Percentiles rank a stretch among this genome's conserved stretches.
Evolutionary conservation across 2,888 invertebrate genomes (phyloP).

Genomic region (Cabera pusaria): DNA sequence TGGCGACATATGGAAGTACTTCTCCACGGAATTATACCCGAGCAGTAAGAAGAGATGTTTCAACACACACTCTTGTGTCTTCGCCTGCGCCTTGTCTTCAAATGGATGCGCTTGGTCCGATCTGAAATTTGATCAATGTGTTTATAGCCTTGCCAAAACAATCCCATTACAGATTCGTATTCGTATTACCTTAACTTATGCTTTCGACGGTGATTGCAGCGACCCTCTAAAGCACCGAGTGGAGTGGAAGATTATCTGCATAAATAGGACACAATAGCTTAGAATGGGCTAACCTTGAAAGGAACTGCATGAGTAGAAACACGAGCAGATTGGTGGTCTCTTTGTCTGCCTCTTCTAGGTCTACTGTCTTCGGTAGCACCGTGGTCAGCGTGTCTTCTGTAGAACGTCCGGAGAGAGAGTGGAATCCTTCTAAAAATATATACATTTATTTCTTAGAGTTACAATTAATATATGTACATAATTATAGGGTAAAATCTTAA

Average conservation of each 20-base stretch:
- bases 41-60: conserved; percentile 95
- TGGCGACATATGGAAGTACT: conserved; percentile 95
- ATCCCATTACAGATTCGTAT: no score
- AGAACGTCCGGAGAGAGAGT: conserved; percentile 88
- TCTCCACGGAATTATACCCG: conserved; percentile 96
- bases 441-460: no score
- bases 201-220: no score
- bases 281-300: conserved; percentile 90
- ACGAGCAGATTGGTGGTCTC: conserved; percentile 97
- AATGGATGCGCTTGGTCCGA: conserved; percentile 89
- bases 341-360: conserved; percentile 96
- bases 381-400: conserved; percentile 90
- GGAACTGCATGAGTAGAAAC: conserved; percentile 98
- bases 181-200: no score
- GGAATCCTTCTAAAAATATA: conserved; percentile 86
- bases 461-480: no score
- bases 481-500: no score
- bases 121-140: no score
- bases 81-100: conserved; percentile 92
- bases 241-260: no score
- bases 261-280: no score
- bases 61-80: conserved; percentile 93
- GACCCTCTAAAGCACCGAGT: no score
- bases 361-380: conserved; percentile 93
- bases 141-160: no score